Evolutionary conservation across 2,888 invertebrate genomes (phyloP), one percentile per base, ranked within the genome.

Genomic region (Trachelus tabidus): DNA sequence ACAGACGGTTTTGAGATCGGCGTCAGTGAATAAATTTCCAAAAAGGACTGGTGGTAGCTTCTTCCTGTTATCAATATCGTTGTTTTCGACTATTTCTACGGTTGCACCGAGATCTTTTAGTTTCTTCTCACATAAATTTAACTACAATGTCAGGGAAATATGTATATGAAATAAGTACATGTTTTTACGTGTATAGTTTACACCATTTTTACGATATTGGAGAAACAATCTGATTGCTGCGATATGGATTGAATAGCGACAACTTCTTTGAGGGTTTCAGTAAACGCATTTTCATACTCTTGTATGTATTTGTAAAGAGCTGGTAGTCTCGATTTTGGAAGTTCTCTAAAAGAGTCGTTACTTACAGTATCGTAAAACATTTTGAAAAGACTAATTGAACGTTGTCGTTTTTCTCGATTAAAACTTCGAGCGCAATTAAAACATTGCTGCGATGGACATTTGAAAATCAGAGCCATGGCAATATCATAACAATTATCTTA

Each of bases 131-230:
- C 83, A 87, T 71, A 83, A 78, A 75, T 83, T 73, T 33, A 86
- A n/a, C 86, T 86, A 73, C 30, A 75, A 76, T 68, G 68, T 12
- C 30, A 31, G 33, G 11, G n/a, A 34, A 34, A 34, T 56, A 40
- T 71, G 12, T 31, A 12, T 34, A 31, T 71, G 11, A 71, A 69
- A 31, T 34, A 71, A 31, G 33, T 71, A n/a, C 6, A 71, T 71
- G 12, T 34, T 15, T 1, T 71, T 71, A 69, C 11, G 15, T 30
- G 34, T 23, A 69, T 34, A 68, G 33, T 71, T 76, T 71, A 69
- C 75, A 84, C 86, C 85, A 86, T 84, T 83, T 82, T 84, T n/a
- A 82, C 69, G 76, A 87, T 75, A 69, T 84, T 82, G 4, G 82
- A 37, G 69, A 77, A 78, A 56, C 82, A 77, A 37, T 83, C 76